phyloP scores from a whole-genome alignment of 1,140 invertebrate species.

The Gryon sp. region DNA sequence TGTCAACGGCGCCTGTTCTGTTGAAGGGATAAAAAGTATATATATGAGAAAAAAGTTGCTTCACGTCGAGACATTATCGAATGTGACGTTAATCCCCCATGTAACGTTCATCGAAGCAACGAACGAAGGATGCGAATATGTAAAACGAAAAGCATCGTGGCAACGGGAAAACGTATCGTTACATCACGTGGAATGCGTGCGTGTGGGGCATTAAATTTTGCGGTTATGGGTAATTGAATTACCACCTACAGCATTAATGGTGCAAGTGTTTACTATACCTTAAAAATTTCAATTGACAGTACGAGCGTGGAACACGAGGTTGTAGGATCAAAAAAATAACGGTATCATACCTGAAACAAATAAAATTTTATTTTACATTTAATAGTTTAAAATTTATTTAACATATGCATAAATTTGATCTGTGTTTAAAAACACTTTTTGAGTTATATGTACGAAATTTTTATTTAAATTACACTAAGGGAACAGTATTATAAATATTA shows the following conservation, averaged over 20 bases:
- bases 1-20: conserved; percentile 28
- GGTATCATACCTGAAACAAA: conserved; percentile 35
- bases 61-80: conserved; percentile 42
- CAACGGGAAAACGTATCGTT: conserved; percentile 36
- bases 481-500: no score
- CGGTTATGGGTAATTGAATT: conserved; percentile 64
- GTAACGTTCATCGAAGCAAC: conserved; percentile 48
- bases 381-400: no score
- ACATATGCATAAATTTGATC: no score
- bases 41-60: conserved; percentile 49
- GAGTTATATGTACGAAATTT: no score
- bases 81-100: conserved; percentile 52
- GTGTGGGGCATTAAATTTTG: conserved; percentile 57
- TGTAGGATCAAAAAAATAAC: no score
- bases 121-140: conserved; percentile 36
- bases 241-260: conserved; percentile 52
- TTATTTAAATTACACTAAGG: no score
- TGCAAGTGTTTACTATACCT: conserved; percentile 46
- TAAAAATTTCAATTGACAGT: conserved; percentile 26
- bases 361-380: no score
- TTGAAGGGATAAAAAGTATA: conserved; percentile 59
- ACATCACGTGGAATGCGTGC: conserved; percentile 20
- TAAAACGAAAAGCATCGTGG: conserved; percentile 32
- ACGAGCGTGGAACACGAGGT: no score
- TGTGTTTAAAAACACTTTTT: no score